These are phyloP conservation scores for Theretra japonica DNA, from an alignment of 2,888 invertebrate species.

Conservation along the genomic window DNA sequence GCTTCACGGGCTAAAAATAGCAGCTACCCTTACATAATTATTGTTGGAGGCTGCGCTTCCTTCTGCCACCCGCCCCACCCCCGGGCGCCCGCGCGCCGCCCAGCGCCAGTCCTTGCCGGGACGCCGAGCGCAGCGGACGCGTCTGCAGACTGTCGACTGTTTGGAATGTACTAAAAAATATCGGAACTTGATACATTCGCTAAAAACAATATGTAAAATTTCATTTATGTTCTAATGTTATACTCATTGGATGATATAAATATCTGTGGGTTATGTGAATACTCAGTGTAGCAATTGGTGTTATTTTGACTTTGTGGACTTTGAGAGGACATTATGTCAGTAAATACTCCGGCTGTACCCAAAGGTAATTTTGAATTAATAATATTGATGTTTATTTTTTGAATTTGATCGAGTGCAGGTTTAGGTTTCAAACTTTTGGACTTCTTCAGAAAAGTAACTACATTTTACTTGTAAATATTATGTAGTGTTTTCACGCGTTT, in stretches of 20 bases:
- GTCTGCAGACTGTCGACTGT: background rate
- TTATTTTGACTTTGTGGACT: background rate
- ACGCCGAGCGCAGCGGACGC: conserved; percentile 19
- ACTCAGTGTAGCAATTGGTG: background rate
- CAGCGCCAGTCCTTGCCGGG: conserved; percentile 37
- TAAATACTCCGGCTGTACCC: conserved; percentile 8
- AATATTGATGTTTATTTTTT: background rate
- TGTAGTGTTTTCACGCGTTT: no score
- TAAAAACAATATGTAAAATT: background rate
- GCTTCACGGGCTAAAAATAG: conserved; percentile 75
- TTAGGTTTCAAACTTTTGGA: no score
- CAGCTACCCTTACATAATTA: conserved; percentile 79
- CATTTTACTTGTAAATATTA: no score
- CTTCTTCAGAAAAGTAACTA: no score
- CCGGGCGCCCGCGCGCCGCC: conserved; percentile 31
- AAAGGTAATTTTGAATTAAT: conserved; percentile 6
- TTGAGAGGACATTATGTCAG: conserved; percentile 15
- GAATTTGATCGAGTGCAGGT: background rate
- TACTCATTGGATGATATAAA: background rate
- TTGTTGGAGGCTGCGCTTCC: conserved; percentile 77
- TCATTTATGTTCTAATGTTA: background rate
- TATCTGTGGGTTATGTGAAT: conserved; percentile 10
- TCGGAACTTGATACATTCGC: background rate
- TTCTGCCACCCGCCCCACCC: conserved; percentile 39
- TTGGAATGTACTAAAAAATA: conserved; percentile 8